phyloP scores from a whole-genome alignment of 1,140 invertebrate genomes.

The honey bee (Apis mellifera) region Amel_HAv3.1 CM009938.2:6746501-6747000 shows the following conservation, averaged over 20 bases:
- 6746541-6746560: slow-evolving; percentile 82
- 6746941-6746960: slow-evolving; percentile 78
- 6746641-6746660: slow-evolving; percentile 38
- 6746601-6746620: slow-evolving; percentile 79
- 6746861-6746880: not conserved
- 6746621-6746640: slow-evolving; percentile 75
- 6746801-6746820: slow-evolving; percentile 82
- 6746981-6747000: slow-evolving; percentile 63
- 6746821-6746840: slow-evolving; percentile 74
- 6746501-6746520: slow-evolving; percentile 64
- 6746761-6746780: slow-evolving; percentile 71
- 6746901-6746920: slow-evolving; percentile 83
- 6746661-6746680: not conserved
- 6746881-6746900: slow-evolving; percentile 82
- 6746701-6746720: not conserved
- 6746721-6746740: slow-evolving; percentile 64
- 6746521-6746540: slow-evolving; percentile 67
- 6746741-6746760: slow-evolving; percentile 72
- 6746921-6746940: slow-evolving; percentile 80
- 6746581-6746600: slow-evolving; percentile 80
- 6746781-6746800: slow-evolving; percentile 82
- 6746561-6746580: slow-evolving; percentile 80
- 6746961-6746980: slow-evolving; percentile 72
- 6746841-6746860: slow-evolving; percentile 3
- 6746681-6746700: not conserved